Conservation (phyloP, 2,797 vertebrate genomes). For the Xiphophorus birchmanni region DNA sequence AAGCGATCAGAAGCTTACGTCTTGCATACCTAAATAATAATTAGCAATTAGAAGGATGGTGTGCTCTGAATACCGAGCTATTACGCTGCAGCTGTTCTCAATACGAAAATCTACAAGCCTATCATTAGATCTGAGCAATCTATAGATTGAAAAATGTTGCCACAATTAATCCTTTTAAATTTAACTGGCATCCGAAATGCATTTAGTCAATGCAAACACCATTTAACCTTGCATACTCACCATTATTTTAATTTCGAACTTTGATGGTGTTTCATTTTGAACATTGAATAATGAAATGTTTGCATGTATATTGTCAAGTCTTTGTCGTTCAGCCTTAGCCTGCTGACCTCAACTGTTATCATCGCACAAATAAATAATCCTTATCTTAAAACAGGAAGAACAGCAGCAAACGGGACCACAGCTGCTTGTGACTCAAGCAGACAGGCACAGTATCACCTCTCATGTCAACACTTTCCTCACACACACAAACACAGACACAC, state of each 20-base stretch:
- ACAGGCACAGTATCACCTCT: constrained; percentile 51
- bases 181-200: neutral
- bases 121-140: constrained; percentile 9
- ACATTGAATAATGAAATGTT: constrained; percentile 38
- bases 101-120: neutral
- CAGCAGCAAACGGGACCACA: constrained; percentile 33
- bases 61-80: constrained; percentile 5
- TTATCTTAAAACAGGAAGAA: constrained; percentile 22
- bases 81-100: neutral
- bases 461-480: constrained; percentile 34
- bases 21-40: neutral
- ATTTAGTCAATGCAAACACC: neutral
- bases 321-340: constrained; percentile 5
- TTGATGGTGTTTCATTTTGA: neutral
- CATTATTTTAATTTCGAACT: neutral
- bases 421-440: constrained; percentile 39
- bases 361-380: constrained; percentile 13
- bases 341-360: constrained; percentile 33
- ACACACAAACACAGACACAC: constrained; percentile 27
- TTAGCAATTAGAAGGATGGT: neutral
- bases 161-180: neutral
- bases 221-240: neutral
- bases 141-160: neutral
- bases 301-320: constrained; percentile 26
- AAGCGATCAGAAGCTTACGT: neutral